Evolutionary conservation across 2,888 invertebrate species (phyloP).

Genomic region (Rotaria macrura): DNA sequence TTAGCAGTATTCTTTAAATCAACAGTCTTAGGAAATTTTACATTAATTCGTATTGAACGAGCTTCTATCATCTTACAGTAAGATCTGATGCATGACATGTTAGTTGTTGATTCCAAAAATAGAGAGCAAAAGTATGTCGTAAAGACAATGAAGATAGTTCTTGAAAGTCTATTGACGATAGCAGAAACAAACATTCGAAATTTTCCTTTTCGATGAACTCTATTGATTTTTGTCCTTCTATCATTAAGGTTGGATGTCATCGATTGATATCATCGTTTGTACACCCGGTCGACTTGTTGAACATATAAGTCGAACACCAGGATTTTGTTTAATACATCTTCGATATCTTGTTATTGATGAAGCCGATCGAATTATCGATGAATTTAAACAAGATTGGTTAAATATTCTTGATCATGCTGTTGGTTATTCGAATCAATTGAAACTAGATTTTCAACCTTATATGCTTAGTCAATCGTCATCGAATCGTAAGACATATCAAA

Average conservation of each 20-base stretch:
- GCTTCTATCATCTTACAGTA: too few species aligned
- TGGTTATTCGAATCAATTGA: conserved; percentile 37
- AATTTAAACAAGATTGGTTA: conserved; percentile 80
- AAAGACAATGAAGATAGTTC: too few species aligned
- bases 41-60: too few species aligned
- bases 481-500: conserved; percentile 57
- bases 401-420: conserved; percentile 61
- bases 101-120: too few species aligned
- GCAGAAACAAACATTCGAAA: too few species aligned
- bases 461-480: conserved; percentile 1
- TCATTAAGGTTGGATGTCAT: conserved; percentile 36
- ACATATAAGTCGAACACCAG: conserved; percentile 72
- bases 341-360: conserved; percentile 82
- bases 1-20: too few species aligned
- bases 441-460: conserved; percentile 28
- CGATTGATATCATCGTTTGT: conserved; percentile 71
- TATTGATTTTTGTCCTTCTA: too few species aligned
- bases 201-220: too few species aligned
- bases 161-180: too few species aligned
- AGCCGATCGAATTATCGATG: conserved; percentile 85
- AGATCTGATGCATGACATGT: too few species aligned
- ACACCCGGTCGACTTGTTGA: conserved; percentile 86
- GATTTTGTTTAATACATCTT: conserved; percentile 63
- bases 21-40: too few species aligned
- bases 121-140: too few species aligned